Base-by-base conservation (phyloP, 2,113 vertebrate species). In the Tragulus kanchil region DNA sequence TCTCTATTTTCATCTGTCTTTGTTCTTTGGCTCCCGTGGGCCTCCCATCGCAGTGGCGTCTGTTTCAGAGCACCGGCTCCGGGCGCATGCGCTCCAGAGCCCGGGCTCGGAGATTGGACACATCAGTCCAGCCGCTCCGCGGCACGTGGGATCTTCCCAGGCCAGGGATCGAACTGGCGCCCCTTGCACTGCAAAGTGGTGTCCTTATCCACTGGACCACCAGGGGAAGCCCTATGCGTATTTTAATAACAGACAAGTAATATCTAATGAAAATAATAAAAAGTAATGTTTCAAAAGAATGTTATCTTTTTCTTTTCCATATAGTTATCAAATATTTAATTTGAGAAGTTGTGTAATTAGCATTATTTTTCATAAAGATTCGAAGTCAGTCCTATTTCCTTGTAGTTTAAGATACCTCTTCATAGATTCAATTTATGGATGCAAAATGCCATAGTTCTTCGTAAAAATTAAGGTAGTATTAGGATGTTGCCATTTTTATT, bases 241-340 rank as follows among this genome's bases (percentile, higher is more conserved):
- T n/a, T n/a, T 86, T 84, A 84, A 59, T 85, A 88, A 79, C 25
- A 89, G 69, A n/a, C 3, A 88, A 54, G 21, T 42, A 64, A 73
- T 79, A 28, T 75, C 92, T 88, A 89, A 45, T 86, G 54, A 83
- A 96, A 77, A 92, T 8, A 82, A 87, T 23, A 50, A 86, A 71
- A 90, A 28, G 14, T 36, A 17, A 31, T 48, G 6, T 45, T 59
- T 89, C 3, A 90, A 77, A 95, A 61, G 58, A 67, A 62, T 65
- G 6, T 82, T 75, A 90, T 73, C n/a, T 77, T 65, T 67, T 4
- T 4, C 4, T 87, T 90, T 91, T 3, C 48, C 12, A 67, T 82
- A 31, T 48, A 69, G 14, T 65, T 21, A 86, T 5, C 31, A 89
- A 59, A 69, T 79, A 86, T 42, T 92, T 75, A 69, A 88, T 75